Base-by-base conservation (phyloP, 2,113 vertebrate species). In the Mormoops blainvillei region DNA sequence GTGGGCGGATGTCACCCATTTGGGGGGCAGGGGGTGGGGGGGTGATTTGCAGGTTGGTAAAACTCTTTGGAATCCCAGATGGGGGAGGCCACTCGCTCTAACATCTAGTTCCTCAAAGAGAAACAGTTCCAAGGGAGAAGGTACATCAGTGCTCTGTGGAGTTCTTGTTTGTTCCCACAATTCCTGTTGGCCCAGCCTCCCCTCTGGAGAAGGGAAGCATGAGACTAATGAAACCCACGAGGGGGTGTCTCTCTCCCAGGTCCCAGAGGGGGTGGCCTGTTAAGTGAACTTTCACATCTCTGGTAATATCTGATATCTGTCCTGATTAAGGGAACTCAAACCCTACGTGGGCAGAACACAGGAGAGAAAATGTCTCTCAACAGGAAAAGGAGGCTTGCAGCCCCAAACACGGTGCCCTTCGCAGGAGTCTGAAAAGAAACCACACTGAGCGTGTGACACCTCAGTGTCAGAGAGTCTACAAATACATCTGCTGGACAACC, bases 311-410 rank as follows among this genome's bases (percentile, higher is more conserved):
- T 76, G 14, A 11, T 3, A 48, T 28, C 56, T 54, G 45, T 22
- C 11, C 11, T 48, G 65, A 22, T 28, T 71, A 36, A 28, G 38
- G 33, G 16, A 82, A 3, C 43, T 43, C 31, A 26, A 26, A 31
- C 2, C 2, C 20, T 15, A 5, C 15, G 65, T 38, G 50, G 61
- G 22, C 2, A 6, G 41, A 19, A 18, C 16, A 10, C 12, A 3
- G 16, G 31, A 4, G 19, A 11, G 31, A 1, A 7, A 31, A n/a
- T 4, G 7, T 14, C 50, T 58, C 10, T 10, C 11, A 4, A 22
- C 2, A n/a, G 65, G 33, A 58, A 70, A 54, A 56, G 13, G 15
- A 2, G 22, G 50, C 4, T 14, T 31, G 13, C 5, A 50, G 45
- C 18, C 45, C 74, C 45, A 52, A 33, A 52, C 33, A 33, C 11